A percentile compares a stretch with the other conserved stretches of the same genome.
These are phyloP conservation scores for Lanius collurio DNA, from an alignment of 2,113 vertebrate genomes.

Conservation along the genomic window DNA sequence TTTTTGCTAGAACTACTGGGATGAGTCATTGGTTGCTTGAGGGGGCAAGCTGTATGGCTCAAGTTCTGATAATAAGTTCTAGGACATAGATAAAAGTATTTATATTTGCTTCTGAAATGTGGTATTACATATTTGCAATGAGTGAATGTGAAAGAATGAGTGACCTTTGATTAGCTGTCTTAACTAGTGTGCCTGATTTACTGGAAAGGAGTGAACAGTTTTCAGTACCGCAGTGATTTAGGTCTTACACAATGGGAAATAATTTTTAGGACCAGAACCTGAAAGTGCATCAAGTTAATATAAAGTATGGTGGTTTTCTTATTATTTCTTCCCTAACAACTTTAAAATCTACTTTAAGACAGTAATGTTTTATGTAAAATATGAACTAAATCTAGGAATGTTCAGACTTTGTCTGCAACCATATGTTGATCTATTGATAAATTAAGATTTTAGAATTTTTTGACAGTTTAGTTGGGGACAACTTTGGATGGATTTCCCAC, in stretches of 20 bases:
- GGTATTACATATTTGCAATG: background rate
- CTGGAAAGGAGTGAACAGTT: background rate
- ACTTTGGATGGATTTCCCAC: background rate
- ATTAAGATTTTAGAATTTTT: background rate
- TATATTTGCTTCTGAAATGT: background rate
- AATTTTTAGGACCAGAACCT: background rate
- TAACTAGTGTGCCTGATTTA: background rate
- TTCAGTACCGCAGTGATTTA: background rate
- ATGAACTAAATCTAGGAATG: background rate
- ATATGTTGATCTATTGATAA: background rate
- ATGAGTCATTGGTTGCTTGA: background rate
- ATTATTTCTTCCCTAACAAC: background rate
- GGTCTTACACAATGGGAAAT: background rate
- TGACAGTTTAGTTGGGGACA: background rate
- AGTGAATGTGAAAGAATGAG: background rate
- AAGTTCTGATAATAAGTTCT: background rate
- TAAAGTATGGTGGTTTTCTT: fast-evolving
- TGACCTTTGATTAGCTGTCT: background rate
- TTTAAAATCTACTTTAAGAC: background rate
- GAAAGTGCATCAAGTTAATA: background rate
- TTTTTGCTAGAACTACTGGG: background rate
- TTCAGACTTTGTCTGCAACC: background rate
- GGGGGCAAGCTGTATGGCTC: background rate
- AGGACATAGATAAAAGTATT: background rate
- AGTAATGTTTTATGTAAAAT: background rate